Percentiles rank a stretch among this genome's conserved stretches.
Conservation (phyloP, 2,113 vertebrate species). For the Bubo blakistoni region DNA sequence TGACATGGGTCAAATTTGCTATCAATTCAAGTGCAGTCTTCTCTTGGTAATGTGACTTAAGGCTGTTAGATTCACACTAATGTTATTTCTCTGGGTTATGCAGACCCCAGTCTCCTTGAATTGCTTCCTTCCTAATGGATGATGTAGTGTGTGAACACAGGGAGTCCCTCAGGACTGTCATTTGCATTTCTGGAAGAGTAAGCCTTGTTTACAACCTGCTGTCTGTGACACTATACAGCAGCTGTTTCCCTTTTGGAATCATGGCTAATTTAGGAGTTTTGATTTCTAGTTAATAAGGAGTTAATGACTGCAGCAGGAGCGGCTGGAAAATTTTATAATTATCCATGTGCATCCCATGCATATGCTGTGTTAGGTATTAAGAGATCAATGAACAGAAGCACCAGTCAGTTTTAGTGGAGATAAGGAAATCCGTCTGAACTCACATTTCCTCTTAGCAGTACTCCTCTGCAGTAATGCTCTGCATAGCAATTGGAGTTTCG, state of each 20-base stretch:
- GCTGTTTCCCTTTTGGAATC: constrained; percentile 44
- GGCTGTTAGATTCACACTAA: background rate
- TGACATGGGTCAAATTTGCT: background rate
- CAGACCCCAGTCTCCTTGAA: background rate
- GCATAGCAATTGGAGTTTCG: background rate
- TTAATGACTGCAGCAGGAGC: background rate
- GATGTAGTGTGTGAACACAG: background rate
- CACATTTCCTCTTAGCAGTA: background rate
- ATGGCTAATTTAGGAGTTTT: background rate
- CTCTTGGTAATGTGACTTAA: background rate
- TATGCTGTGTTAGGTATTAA: background rate
- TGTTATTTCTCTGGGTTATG: background rate
- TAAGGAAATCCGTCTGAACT: background rate
- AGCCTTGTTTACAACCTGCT: constrained; percentile 8
- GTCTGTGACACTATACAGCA: background rate
- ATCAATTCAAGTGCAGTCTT: background rate
- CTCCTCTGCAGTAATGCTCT: background rate
- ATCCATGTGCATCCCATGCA: background rate
- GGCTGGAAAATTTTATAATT: background rate
- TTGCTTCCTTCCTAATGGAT: background rate
- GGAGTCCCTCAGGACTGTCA: background rate
- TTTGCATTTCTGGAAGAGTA: constrained; percentile 21
- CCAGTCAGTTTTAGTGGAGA: background rate
- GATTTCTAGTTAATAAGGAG: constrained; percentile 10
- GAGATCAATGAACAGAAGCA: background rate